These are phyloP conservation scores for Xenopus laevis DNA, from an alignment of 2,113 vertebrate species.

Conservation along the genomic window DNA sequence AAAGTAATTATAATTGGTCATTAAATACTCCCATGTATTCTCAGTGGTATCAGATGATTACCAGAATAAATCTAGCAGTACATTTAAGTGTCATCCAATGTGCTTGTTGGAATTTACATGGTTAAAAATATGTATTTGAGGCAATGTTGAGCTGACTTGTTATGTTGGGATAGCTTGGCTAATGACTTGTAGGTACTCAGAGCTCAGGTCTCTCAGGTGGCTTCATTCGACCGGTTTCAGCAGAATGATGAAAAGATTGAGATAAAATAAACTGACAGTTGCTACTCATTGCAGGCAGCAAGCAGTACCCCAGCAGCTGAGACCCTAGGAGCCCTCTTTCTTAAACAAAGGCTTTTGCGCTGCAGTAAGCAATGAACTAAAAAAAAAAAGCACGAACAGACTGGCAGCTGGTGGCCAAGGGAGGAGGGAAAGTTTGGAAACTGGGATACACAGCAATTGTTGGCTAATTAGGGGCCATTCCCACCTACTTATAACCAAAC, in stretches of 20 bases:
- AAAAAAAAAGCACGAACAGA: slow-evolving; percentile 66
- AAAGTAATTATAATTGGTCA: too few relatives aligned
- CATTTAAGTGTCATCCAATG: too few relatives aligned
- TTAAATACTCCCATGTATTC: too few relatives aligned
- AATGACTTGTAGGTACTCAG: slow-evolving; percentile 93
- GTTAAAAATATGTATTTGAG: slow-evolving; percentile 62
- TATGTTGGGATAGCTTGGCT: slow-evolving; percentile 71
- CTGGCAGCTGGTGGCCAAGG: slow-evolving; percentile 78
- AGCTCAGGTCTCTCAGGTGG: slow-evolving; percentile 94
- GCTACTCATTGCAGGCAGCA: slow-evolving; percentile 90
- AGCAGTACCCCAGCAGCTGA: slow-evolving; percentile 86
- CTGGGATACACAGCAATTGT: slow-evolving; percentile 73
- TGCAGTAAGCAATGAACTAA: slow-evolving; percentile 75
- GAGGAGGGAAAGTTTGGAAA: slow-evolving; percentile 73
- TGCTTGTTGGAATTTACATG: slow-evolving; percentile 7
- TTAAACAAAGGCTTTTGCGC: slow-evolving; percentile 75
- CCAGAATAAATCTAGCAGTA: too few relatives aligned
- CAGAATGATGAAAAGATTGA: slow-evolving; percentile 94
- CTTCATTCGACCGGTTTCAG: slow-evolving; percentile 85
- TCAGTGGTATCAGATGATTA: too few relatives aligned
- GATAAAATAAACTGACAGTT: slow-evolving; percentile 99
- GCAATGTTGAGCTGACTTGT: slow-evolving; percentile 70
- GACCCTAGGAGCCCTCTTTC: slow-evolving; percentile 82
- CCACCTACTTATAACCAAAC: slow-evolving; percentile 90
- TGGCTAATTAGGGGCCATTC: slow-evolving; percentile 89